Conservation (phyloP, 1,140 invertebrate genomes). For the Bombus haemorrhoidalis region DNA sequence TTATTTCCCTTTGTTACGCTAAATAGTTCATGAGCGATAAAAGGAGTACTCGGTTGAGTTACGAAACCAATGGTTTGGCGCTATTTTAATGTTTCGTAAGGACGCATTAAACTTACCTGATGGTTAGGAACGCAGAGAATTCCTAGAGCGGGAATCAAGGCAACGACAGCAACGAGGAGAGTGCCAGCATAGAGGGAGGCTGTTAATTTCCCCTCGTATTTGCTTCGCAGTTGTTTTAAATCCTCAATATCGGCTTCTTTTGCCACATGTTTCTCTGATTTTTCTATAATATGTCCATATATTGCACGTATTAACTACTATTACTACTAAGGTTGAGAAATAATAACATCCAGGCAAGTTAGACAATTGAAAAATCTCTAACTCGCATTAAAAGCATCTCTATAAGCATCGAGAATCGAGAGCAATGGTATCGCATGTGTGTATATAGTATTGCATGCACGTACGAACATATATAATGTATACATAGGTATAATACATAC, state of each 20-base stretch:
- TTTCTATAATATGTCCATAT: slow-evolving; percentile 58
- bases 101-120: slow-evolving; percentile 31
- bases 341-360: neutral
- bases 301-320: neutral
- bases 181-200: slow-evolving; percentile 78
- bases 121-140: slow-evolving; percentile 63
- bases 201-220: slow-evolving; percentile 80
- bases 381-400: neutral
- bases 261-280: slow-evolving; percentile 52
- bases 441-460: neutral
- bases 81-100: neutral
- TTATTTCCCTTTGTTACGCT: neutral
- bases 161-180: slow-evolving; percentile 72
- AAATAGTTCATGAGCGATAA: neutral
- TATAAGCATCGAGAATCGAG: neutral
- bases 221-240: slow-evolving; percentile 77
- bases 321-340: neutral
- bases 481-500: neutral
- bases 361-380: neutral
- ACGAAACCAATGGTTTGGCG: neutral
- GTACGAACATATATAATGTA: neutral
- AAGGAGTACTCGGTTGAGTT: neutral
- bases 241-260: slow-evolving; percentile 73
- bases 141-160: slow-evolving; percentile 74
- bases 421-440: neutral